These are phyloP conservation scores for Dolichoris vasculosae DNA, from an alignment of 1,140 invertebrate species.

Conservation along the genomic window DNA sequence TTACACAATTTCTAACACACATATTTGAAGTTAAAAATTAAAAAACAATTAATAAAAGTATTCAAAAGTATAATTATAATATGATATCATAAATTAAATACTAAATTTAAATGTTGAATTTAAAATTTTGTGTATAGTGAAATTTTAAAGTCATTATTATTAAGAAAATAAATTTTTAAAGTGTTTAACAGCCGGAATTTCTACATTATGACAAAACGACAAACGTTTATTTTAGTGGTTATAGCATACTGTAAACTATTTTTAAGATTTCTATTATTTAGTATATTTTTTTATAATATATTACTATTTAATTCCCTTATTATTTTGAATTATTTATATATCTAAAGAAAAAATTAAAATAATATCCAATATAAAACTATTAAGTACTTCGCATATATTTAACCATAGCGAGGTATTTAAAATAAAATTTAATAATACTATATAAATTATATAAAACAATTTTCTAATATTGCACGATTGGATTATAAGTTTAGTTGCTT, in stretches of 20 bases:
- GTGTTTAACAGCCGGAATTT: not conserved
- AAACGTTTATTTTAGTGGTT: not conserved
- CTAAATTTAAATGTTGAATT: not conserved
- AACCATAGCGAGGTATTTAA: not conserved
- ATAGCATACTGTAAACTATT: not conserved
- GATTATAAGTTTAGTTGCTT: not conserved
- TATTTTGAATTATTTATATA: too few species aligned
- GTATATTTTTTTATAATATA: too few species aligned
- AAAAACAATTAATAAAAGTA: not conserved
- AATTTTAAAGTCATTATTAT: not conserved
- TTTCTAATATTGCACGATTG: not conserved
- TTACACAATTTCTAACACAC: too few species aligned
- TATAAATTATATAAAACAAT: not conserved
- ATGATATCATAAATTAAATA: not conserved
- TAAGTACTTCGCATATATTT: not conserved
- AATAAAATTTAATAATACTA: not conserved
- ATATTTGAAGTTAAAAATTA: too few species aligned
- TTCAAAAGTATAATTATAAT: not conserved
- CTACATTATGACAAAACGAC: not conserved
- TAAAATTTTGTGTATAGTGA: not conserved
- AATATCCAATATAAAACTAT: not conserved
- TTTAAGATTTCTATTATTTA: not conserved
- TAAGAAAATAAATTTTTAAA: not conserved
- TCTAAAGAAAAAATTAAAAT: not conserved
- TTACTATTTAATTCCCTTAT: not conserved